Conservation (phyloP, 1,140 invertebrate genomes). For the Caenorhabditis elegans region DNA sequence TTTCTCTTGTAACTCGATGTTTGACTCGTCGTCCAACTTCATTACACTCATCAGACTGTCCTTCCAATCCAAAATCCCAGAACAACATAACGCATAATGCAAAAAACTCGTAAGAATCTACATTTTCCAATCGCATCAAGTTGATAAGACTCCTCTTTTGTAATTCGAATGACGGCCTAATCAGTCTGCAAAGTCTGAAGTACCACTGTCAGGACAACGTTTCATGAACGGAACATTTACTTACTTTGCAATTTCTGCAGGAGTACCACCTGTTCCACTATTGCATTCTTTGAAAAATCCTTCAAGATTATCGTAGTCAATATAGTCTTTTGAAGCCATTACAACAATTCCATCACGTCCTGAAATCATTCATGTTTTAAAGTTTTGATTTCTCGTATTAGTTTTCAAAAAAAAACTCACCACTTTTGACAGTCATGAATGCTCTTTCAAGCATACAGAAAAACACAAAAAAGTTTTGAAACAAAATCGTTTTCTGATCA, state of each 20-base stretch:
- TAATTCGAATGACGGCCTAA: slow-evolving; percentile 24
- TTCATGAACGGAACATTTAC: neutral
- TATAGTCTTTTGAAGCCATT: slow-evolving; percentile 34
- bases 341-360: slow-evolving; percentile 18
- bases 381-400: neutral
- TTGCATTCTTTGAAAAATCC: neutral
- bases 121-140: slow-evolving; percentile 26
- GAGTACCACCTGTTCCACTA: neutral
- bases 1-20: neutral
- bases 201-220: neutral
- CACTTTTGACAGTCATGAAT: slow-evolving; percentile 6
- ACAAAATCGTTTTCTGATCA: slow-evolving; percentile 30
- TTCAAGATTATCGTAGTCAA: slow-evolving; percentile 32
- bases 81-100: slow-evolving; percentile 34
- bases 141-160: slow-evolving; percentile 30
- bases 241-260: slow-evolving; percentile 22
- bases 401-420: neutral
- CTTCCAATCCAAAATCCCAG: slow-evolving; percentile 40
- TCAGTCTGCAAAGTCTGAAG: slow-evolving; percentile 24
- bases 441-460: slow-evolving; percentile 35
- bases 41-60: slow-evolving; percentile 33
- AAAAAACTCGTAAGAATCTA: slow-evolving; percentile 34
- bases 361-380: neutral
- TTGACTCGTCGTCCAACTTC: slow-evolving; percentile 17
- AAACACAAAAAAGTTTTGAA: slow-evolving; percentile 33